phyloP scores from a whole-genome alignment of 2,797 vertebrate species.

The Macrochelys suwanniensis region DNA sequence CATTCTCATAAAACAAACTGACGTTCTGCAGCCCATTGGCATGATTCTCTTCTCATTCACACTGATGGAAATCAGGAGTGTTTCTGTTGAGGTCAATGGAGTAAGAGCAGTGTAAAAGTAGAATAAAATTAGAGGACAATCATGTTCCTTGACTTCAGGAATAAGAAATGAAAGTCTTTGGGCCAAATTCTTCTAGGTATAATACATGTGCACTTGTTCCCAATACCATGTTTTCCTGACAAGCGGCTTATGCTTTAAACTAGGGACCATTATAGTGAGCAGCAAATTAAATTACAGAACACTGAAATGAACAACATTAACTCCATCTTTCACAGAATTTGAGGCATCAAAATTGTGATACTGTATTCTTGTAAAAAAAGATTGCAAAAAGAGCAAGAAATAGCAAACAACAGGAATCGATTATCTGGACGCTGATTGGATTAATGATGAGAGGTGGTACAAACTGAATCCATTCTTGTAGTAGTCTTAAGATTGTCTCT shows the following conservation, averaged over 20 bases:
- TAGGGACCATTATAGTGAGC: background rate
- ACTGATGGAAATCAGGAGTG: background rate
- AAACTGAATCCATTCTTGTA: background rate
- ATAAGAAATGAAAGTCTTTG: background rate
- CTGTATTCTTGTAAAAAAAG: background rate
- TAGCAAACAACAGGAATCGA: background rate
- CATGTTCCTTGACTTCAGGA: background rate
- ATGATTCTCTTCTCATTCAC: background rate
- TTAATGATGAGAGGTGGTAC: background rate
- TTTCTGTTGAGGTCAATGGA: background rate
- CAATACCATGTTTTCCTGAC: background rate
- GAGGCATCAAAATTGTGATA: background rate
- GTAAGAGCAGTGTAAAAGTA: background rate
- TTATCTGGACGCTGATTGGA: background rate
- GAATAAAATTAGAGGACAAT: background rate
- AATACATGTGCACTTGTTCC: fast-evolving
- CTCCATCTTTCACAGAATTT: background rate
- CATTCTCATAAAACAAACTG: background rate
- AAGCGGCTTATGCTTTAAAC: background rate
- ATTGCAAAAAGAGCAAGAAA: background rate
- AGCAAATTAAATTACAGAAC: background rate
- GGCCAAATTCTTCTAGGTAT: background rate
- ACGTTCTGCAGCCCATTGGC: background rate
- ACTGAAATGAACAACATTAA: background rate
- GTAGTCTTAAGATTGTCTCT: background rate